Conservation (phyloP, 2,113 vertebrate species). For the Mus musculus region GRCm39 chr11:78834501-78835000, state of each 20-base stretch:
- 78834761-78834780: background rate
- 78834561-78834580: too few relatives aligned
- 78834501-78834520: background rate
- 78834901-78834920: background rate
- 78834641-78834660: background rate
- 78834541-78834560: background rate
- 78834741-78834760: background rate
- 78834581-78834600: background rate
- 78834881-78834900: background rate
- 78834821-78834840: background rate
- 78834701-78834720: fast-evolving
- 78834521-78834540: background rate
- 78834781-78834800: background rate
- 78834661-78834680: background rate
- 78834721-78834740: background rate
- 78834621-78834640: background rate
- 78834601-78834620: background rate
- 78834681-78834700: background rate
- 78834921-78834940: background rate
- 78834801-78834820: background rate
- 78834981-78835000: background rate
- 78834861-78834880: background rate
- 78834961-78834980: background rate
- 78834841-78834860: background rate
- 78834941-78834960: background rate